These are phyloP conservation scores for Blomia tropicalis DNA, from an alignment of 2,888 invertebrate species.

Conservation along the genomic window DNA sequence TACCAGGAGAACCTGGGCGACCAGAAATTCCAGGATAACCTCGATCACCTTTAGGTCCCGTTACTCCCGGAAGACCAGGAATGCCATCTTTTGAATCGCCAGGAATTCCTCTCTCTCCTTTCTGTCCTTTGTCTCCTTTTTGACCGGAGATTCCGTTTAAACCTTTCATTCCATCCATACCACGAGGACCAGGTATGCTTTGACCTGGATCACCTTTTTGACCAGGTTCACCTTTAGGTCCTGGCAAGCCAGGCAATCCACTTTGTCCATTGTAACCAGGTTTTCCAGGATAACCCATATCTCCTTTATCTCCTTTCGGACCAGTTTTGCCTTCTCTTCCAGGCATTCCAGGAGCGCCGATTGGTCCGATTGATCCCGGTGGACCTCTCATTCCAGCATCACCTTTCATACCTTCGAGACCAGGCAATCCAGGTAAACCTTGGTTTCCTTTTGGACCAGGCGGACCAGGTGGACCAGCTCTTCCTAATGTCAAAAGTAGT, in stretches of 20 bases:
- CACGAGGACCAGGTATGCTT: constrained; percentile 1
- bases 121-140: constrained; percentile 11
- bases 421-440: constrained; percentile 56
- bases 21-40: constrained; percentile 59
- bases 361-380: constrained; percentile 45
- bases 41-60: constrained; percentile 63
- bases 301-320: constrained; percentile 32
- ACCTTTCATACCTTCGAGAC: constrained; percentile 61
- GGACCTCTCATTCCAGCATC: constrained; percentile 53
- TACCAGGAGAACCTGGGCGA: constrained; percentile 38
- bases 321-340: constrained; percentile 51
- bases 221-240: constrained; percentile 10
- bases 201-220: constrained; percentile 4
- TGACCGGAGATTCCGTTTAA: neutral
- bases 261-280: constrained; percentile 47
- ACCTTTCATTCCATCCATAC: constrained; percentile 6
- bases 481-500: constrained; percentile 20
- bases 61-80: constrained; percentile 53
- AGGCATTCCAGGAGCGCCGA: constrained; percentile 34
- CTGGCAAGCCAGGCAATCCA: constrained; percentile 39
- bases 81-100: constrained; percentile 30
- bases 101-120: neutral
- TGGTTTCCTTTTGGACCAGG: constrained; percentile 65
- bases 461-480: constrained; percentile 47
- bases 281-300: constrained; percentile 10